Evolutionary conservation across 1,140 invertebrate species (phyloP), one percentile per base, ranked within the genome.

Genomic region (Periplaneta americana): DNA sequence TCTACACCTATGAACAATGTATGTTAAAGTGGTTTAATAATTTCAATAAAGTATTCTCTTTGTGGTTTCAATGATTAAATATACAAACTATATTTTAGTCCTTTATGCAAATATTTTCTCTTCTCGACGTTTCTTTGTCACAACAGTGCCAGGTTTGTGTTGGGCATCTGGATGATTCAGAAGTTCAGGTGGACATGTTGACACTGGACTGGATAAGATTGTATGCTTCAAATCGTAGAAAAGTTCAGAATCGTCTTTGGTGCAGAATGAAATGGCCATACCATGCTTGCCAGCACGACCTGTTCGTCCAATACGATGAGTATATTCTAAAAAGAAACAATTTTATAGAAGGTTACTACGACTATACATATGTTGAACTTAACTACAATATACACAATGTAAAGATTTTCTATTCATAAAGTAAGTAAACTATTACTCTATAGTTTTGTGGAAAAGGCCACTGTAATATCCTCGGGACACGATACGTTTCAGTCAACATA

Each of bases 141-240:
- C 94, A 66, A 98, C 96, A 18, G 96, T 96, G 66, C 98, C 98
- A 6, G 98, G 98, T 87, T 99, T 99, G 85, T 98, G 96, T 87
- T 99, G 98, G 0, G 99, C 98, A 83, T 99, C 98, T 0, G 98
- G 97, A 90, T 99, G 99, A 89, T 99, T 99, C 84, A 97, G 94
- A 15, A 99, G 89, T 88, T 99, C 99, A 0, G 97, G 96, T 32
- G 98, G 98, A 90, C 98, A 99, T 0, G 93, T 95, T 0, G 98
- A 99, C 22, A 98, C 96, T 0, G 98, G 98, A 87, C 97, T 98
- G 2, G 93, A 89, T 32, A 97, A 88, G 28, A 99, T 91, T 22
- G 95, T 93, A 88, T 98, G 96, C 86, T 99, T 99, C 32, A 99
- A 90, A 88, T 99, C 99, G 88, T 99, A 99, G 89, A 99, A 99